These are phyloP conservation scores for Gryllus longicercus DNA, from an alignment of 2,888 invertebrate species.

Conservation along the genomic window DNA sequence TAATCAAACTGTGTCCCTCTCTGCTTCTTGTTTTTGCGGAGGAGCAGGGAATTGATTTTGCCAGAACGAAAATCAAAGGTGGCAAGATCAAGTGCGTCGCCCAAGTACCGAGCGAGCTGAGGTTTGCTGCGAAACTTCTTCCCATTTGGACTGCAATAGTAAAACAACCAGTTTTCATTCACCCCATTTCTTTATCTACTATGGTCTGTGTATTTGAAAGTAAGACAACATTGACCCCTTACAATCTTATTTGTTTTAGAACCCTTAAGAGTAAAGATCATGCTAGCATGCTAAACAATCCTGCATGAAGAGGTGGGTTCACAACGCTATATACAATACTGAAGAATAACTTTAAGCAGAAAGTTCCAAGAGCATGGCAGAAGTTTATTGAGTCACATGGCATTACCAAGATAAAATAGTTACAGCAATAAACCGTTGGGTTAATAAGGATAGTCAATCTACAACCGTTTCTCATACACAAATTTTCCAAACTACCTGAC, in stretches of 20 bases:
- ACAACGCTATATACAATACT: too few species aligned
- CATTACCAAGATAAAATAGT: not conserved
- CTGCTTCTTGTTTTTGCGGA: conserved; percentile 68
- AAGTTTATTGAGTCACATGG: not conserved
- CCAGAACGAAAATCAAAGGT: conserved; percentile 80
- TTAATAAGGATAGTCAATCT: too few species aligned
- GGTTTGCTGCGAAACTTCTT: conserved; percentile 79
- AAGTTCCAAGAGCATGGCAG: conserved; percentile 24
- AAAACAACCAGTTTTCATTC: conserved; percentile 33
- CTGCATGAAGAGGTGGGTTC: too few species aligned
- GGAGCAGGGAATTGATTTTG: conserved; percentile 66
- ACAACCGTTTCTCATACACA: too few species aligned
- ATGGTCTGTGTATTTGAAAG: conserved; percentile 4
- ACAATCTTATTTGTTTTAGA: not conserved
- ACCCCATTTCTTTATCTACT: conserved; percentile 23
- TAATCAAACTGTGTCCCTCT: conserved; percentile 65
- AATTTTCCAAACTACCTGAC: too few species aligned
- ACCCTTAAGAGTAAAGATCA: not conserved
- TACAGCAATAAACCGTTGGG: too few species aligned
- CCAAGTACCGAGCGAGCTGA: conserved; percentile 72
- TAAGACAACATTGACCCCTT: not conserved
- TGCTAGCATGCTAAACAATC: not conserved
- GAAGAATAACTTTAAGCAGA: not conserved
- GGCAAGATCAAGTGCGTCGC: conserved; percentile 72
- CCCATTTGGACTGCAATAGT: conserved; percentile 67